Evolutionary conservation across 2,888 invertebrate genomes (phyloP), one percentile per base, ranked within the genome.

Genomic region (Pachymerium ferrugineum): DNA sequence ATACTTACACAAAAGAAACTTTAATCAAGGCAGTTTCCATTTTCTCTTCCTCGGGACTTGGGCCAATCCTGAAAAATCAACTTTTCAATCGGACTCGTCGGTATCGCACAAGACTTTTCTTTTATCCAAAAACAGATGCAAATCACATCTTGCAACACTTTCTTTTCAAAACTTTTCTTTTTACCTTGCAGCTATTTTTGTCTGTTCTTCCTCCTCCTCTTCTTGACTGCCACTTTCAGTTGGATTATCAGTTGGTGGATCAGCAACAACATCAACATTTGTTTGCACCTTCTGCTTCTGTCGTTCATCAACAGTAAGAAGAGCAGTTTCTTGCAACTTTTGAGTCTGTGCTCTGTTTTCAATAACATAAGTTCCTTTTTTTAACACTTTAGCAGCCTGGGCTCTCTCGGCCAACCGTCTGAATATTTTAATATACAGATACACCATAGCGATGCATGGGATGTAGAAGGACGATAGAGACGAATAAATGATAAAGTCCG

Each of bases 391-490:
- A n/a, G n/a, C n/a, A n/a, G 93, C 94, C 38, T 12, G 38, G 38
- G 38, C 38, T 35, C 38, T 35, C n/a, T n/a, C n/a, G n/a, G n/a
- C n/a, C n/a, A n/a, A n/a, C n/a, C n/a, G n/a, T 89, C 92, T 92
- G 86, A 99, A 98, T 85, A 99, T 98, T 85, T 89, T 92, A 86
- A 93, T 96, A 85, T 98, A 98, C 75, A 98, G 89, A 83, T 93
- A 93, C 84, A 98, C 93, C 97, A 99, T 98, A 82, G 97, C 93
- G 82, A 97, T 90, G 83, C 97, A 94, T 38, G 99, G 99, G 80
- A 99, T 96, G 85, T 97, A 99, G 88, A 99, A 99, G 80, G 98
- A 98, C 78, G 94, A 94, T 79, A 99, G 87, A 73, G 98, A 98
- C 14, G 97, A 98, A 85, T 94, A 97, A 81, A 99, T 92, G 82